These are phyloP conservation scores for Zaprionus ornatus DNA, from an alignment of 1,140 invertebrate species.

Conservation along the genomic window DNA sequence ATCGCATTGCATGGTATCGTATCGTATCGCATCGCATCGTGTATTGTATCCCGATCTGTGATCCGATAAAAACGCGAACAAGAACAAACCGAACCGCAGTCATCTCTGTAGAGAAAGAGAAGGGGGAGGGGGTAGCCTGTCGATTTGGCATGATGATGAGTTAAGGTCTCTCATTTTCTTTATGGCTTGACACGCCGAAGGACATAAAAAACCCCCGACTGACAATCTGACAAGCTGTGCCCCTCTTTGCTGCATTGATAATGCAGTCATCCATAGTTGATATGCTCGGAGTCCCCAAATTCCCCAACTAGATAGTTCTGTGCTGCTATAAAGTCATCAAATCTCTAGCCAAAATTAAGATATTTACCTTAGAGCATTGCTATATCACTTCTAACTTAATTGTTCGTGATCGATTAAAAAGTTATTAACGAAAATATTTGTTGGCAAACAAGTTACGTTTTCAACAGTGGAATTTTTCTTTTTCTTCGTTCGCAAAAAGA, in stretches of 20 bases:
- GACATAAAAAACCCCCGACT: conserved; percentile 25
- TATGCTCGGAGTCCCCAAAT: background rate
- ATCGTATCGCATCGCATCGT: background rate
- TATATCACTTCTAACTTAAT: background rate
- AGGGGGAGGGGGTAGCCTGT: background rate
- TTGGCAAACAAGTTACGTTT: background rate
- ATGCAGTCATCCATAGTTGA: background rate
- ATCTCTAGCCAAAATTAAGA: background rate
- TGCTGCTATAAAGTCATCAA: background rate
- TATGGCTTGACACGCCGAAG: conserved; percentile 22
- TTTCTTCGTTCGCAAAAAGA: background rate
- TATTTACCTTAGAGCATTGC: background rate
- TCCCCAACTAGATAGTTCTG: background rate
- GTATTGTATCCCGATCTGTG: background rate
- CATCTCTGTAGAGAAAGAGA: background rate
- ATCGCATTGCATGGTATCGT: background rate
- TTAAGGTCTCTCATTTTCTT: conserved; percentile 28
- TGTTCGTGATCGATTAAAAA: conserved; percentile 2
- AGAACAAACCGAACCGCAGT: background rate
- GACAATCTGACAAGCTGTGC: background rate
- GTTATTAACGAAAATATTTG: background rate
- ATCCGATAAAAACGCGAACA: conserved; percentile 2
- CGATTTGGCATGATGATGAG: conserved; percentile 16
- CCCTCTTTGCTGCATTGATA: background rate
- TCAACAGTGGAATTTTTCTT: background rate